These are phyloP conservation scores for Apotomis turbidana DNA, from an alignment of 2,888 invertebrate species.

Conservation along the genomic window DNA sequence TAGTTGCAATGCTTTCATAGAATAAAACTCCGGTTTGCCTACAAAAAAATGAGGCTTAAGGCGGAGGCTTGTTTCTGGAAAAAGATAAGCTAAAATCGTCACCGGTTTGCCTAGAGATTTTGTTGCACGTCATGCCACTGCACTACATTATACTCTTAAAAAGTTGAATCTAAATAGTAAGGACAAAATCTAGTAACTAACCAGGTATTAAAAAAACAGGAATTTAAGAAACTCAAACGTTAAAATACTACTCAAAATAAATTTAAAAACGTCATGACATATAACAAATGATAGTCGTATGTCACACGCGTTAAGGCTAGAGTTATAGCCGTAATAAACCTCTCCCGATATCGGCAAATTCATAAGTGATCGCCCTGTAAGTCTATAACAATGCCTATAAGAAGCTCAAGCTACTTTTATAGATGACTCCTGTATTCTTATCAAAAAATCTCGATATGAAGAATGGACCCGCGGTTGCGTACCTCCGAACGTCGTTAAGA, in stretches of 20 bases:
- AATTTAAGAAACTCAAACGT: neutral
- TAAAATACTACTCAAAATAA: neutral
- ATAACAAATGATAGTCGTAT: conserved; percentile 15
- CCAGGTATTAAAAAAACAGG: no score
- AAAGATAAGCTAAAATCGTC: no score
- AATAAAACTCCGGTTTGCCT: no score
- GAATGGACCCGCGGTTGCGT: conserved; percentile 69
- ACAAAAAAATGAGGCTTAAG: no score
- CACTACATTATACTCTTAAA: no score
- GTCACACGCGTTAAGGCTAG: conserved; percentile 24
- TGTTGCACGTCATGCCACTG: no score
- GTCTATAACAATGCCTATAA: conserved; percentile 41
- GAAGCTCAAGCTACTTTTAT: conserved; percentile 62
- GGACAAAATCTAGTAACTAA: no score
- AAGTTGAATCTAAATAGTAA: no score
- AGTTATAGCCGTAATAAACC: conserved; percentile 35
- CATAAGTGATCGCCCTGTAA: conserved; percentile 42
- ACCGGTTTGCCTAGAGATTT: no score
- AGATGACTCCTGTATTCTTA: conserved; percentile 72
- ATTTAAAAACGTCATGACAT: conserved; percentile 6
- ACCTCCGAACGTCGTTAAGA: conserved; percentile 74
- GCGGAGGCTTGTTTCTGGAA: no score
- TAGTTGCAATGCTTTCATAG: no score
- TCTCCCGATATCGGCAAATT: conserved; percentile 36
- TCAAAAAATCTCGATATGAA: conserved; percentile 77